phyloP scores from a whole-genome alignment of 2,113 vertebrate species.

The Chaetodon auriga region DNA sequence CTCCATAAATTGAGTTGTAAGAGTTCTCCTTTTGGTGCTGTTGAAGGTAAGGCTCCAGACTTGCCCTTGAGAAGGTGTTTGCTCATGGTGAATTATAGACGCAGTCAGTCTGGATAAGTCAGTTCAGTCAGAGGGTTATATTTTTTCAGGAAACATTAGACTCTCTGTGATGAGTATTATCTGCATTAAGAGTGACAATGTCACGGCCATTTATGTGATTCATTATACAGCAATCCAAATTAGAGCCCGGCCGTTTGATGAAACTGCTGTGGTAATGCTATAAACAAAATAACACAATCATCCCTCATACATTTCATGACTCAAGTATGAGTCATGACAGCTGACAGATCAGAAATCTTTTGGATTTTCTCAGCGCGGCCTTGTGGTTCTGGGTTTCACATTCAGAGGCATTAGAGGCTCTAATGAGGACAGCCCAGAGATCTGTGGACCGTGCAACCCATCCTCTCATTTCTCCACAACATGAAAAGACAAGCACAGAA shows the following conservation, averaged over 20 bases:
- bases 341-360: slow-evolving; percentile 52
- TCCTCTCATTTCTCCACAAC: slow-evolving; percentile 62
- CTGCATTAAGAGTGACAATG: slow-evolving; percentile 55
- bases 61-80: slow-evolving; percentile 66
- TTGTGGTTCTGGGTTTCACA: slow-evolving; percentile 36
- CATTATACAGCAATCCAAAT: slow-evolving; percentile 48
- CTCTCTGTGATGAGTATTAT: slow-evolving; percentile 47
- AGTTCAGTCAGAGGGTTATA: slow-evolving; percentile 51
- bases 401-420: slow-evolving; percentile 51
- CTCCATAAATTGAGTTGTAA: slow-evolving; percentile 74
- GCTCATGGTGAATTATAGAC: slow-evolving; percentile 66
- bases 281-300: slow-evolving; percentile 57
- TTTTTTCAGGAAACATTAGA: slow-evolving; percentile 56
- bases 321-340: slow-evolving; percentile 48
- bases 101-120: slow-evolving; percentile 47
- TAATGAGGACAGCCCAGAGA: slow-evolving; percentile 61
- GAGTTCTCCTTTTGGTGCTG: slow-evolving; percentile 64
- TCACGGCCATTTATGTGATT: slow-evolving; percentile 50
- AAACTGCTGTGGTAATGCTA: slow-evolving; percentile 32
- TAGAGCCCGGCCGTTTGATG: slow-evolving; percentile 28
- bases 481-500: slow-evolving; percentile 65
- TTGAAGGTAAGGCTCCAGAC: slow-evolving; percentile 63
- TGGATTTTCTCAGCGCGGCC: slow-evolving; percentile 3
- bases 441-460: slow-evolving; percentile 47
- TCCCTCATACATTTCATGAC: slow-evolving; percentile 39